These are phyloP conservation scores for Climacteris rufus DNA, from an alignment of 2,113 vertebrate species.

Conservation along the genomic window DNA sequence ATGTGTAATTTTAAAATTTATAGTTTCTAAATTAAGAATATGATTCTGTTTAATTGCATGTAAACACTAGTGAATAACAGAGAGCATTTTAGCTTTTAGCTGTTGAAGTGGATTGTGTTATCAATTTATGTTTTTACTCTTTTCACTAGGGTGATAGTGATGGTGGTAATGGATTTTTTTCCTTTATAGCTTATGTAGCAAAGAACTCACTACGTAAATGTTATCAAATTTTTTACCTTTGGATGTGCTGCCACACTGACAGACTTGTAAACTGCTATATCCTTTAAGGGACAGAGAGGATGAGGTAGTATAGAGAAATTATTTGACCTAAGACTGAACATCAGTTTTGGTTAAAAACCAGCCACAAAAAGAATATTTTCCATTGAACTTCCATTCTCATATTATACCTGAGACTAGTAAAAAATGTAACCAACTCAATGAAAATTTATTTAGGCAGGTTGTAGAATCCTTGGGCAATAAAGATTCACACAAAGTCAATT, in stretches of 20 bases:
- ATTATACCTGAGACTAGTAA: not conserved
- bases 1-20: not conserved
- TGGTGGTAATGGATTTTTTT: not conserved
- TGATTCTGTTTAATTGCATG: not conserved
- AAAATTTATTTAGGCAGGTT: not conserved
- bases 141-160: not conserved
- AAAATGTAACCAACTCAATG: not conserved
- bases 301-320: not conserved
- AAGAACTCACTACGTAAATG: not conserved
- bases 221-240: not conserved
- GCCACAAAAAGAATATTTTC: not conserved
- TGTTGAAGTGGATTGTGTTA: not conserved
- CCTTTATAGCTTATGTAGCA: not conserved
- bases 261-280: not conserved
- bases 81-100: not conserved
- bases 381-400: not conserved
- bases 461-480: not conserved
- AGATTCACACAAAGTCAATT: not conserved
- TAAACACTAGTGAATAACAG: not conserved
- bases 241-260: not conserved
- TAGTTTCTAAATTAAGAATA: not conserved
- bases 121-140: not conserved
- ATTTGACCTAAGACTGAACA: not conserved
- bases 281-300: not conserved
- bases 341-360: not conserved